These are phyloP conservation scores for Bagarius yarrelli DNA, from an alignment of 2,113 vertebrate genomes.

Conservation along the genomic window DNA sequence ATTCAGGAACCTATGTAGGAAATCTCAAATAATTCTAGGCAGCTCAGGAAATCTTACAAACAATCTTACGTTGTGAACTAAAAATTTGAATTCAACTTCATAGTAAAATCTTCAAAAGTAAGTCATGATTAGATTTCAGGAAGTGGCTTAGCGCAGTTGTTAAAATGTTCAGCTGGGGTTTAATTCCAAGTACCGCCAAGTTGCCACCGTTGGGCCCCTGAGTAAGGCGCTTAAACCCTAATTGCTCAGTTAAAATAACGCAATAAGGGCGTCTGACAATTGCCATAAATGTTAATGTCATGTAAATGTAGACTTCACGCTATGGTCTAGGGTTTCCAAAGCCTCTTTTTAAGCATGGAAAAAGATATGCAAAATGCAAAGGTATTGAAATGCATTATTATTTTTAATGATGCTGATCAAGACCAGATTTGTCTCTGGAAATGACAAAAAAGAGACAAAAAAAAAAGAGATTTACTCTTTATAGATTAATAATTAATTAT, in stretches of 20 bases:
- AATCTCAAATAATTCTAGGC: background rate
- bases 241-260: too few relatives aligned
- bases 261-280: too few relatives aligned
- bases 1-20: background rate
- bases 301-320: background rate
- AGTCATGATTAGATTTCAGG: too few relatives aligned
- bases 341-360: background rate
- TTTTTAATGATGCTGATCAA: background rate
- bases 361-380: background rate
- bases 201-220: too few relatives aligned
- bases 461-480: constrained; percentile 53
- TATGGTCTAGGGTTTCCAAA: background rate
- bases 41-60: background rate
- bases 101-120: too few relatives aligned
- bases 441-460: background rate
- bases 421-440: background rate
- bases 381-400: background rate
- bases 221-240: too few relatives aligned
- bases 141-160: too few relatives aligned
- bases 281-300: too few relatives aligned
- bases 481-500: too few relatives aligned
- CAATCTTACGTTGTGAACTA: background rate
- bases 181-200: too few relatives aligned
- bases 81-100: too few relatives aligned
- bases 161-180: too few relatives aligned